Conservation (phyloP, 2,888 invertebrate genomes). For the Drosophila prolongata region DNA sequence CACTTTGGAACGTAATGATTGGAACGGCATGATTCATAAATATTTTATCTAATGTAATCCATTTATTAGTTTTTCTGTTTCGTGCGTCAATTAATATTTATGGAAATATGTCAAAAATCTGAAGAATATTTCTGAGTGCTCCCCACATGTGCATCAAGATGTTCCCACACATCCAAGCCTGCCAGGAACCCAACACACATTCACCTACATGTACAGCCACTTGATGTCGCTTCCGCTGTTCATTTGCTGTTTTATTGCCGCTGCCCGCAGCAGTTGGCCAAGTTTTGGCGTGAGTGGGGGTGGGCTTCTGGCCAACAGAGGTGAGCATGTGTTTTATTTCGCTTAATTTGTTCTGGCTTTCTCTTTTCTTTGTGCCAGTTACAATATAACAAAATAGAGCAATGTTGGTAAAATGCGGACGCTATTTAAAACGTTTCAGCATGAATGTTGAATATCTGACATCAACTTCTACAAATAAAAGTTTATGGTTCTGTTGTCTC, state of each 20-base stretch:
- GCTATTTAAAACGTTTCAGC: background rate
- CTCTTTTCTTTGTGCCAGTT: background rate
- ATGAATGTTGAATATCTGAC: background rate
- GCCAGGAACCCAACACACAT: constrained; percentile 33
- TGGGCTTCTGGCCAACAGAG: constrained; percentile 22
- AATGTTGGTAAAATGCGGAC: background rate
- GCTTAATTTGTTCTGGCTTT: constrained; percentile 24
- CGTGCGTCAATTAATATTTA: too few species aligned
- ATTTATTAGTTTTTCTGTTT: too few species aligned
- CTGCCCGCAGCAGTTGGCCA: constrained; percentile 53
- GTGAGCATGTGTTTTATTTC: constrained; percentile 34
- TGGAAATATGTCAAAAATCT: background rate
- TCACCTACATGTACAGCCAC: constrained; percentile 56
- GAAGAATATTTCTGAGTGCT: constrained; percentile 1
- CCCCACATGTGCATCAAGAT: constrained; percentile 26
- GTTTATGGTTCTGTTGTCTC: too few species aligned
- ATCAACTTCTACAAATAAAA: too few species aligned
- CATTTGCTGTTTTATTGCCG: constrained; percentile 76
- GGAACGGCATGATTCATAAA: too few species aligned
- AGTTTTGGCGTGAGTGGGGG: constrained; percentile 8
- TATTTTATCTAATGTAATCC: too few species aligned
- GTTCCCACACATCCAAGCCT: constrained; percentile 31
- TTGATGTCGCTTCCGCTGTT: constrained; percentile 76
- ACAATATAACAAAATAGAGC: constrained; percentile 5
- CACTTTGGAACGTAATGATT: too few species aligned